Percentiles rank a stretch among this genome's conserved stretches.
Conservation (phyloP, 2,113 vertebrate genomes). For the Glaucomys volans region DNA sequence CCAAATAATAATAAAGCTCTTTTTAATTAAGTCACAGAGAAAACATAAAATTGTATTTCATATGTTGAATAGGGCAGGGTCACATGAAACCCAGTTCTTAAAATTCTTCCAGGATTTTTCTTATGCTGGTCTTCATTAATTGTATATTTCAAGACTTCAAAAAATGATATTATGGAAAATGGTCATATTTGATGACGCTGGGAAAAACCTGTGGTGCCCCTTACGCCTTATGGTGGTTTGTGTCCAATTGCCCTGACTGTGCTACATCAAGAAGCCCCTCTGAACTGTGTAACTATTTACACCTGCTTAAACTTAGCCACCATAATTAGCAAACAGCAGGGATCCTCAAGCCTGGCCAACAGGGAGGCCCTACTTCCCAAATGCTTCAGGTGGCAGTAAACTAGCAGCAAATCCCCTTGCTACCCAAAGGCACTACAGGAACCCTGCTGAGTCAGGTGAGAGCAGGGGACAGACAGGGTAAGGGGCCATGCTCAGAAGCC, state of each 20-base stretch:
- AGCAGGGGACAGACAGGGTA: neutral
- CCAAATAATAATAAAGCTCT: conserved; percentile 27
- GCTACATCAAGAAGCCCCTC: neutral
- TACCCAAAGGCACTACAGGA: neutral
- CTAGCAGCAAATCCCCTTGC: neutral
- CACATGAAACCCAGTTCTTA: neutral
- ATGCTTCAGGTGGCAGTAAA: neutral
- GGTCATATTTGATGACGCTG: neutral
- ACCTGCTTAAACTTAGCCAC: neutral
- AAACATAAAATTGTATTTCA: conserved; percentile 38
- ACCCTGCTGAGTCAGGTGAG: neutral
- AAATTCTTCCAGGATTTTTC: conserved; percentile 20
- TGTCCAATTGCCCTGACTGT: neutral
- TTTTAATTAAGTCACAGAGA: conserved; percentile 52
- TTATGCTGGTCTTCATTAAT: neutral
- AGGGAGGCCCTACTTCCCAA: neutral
- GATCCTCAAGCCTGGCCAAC: neutral
- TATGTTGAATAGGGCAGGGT: conserved; percentile 17
- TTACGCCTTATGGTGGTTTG: neutral
- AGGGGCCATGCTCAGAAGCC: neutral
- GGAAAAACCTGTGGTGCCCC: neutral
- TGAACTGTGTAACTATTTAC: neutral
- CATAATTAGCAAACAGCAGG: neutral
- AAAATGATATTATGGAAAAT: neutral
- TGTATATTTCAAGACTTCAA: conserved; percentile 26